Percentiles rank a stretch among this genome's conserved stretches.
phyloP scores from a whole-genome alignment of 2,113 vertebrate genomes.

The Piaya cayana region DNA sequence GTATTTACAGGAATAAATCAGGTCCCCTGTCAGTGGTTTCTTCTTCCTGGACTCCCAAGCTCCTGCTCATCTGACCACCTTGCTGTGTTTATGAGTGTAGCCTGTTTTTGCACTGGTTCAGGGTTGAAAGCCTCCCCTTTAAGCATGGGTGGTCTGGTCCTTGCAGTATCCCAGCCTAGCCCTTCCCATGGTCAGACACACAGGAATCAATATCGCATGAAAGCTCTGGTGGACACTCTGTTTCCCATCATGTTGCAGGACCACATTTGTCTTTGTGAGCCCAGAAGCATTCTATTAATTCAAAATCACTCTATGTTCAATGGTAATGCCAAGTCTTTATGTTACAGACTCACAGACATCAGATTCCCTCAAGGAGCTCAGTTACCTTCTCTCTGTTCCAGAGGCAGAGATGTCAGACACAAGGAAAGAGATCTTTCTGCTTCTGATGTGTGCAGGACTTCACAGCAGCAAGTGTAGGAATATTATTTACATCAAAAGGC shows the following conservation, averaged over 20 bases:
- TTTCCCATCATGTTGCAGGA: not conserved
- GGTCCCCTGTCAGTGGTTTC: not conserved
- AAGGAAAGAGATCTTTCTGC: not conserved
- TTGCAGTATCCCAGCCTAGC: not conserved
- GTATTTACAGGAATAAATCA: not conserved
- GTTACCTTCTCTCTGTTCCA: not conserved
- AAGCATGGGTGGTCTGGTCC: not conserved
- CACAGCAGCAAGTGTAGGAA: not conserved
- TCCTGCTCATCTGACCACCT: not conserved
- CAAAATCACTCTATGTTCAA: not conserved
- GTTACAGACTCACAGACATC: not conserved
- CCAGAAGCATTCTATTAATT: not conserved
- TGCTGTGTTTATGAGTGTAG: not conserved
- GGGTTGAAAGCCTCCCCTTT: not conserved
- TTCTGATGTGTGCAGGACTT: not conserved
- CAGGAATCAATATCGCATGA: not conserved
- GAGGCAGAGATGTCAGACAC: not conserved
- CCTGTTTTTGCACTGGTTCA: not conserved
- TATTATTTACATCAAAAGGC: not conserved
- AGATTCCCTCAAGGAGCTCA: not conserved
- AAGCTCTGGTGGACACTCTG: not conserved
- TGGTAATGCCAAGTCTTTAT: not conserved
- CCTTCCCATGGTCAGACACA: not conserved
- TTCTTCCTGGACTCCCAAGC: not conserved
- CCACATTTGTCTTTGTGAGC: not conserved